phyloP scores from a whole-genome alignment of 2,888 invertebrate species.

The Orgyia antiqua region DNA sequence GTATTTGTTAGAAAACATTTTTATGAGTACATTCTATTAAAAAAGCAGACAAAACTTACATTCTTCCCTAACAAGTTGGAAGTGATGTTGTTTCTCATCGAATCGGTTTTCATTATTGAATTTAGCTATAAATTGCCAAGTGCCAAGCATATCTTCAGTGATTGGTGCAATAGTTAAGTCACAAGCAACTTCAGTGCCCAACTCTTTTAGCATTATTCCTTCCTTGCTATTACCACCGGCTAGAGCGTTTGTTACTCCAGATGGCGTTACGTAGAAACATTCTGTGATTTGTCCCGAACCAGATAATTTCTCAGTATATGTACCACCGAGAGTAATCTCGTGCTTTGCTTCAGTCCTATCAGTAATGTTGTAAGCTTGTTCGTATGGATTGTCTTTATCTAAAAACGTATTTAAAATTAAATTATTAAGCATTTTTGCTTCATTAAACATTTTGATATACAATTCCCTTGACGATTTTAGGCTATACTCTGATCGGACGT shows the following conservation, averaged over 20 bases:
- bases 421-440: not conserved
- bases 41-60: slow-evolving; percentile 23
- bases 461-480: no score
- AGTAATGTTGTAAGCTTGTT: slow-evolving; percentile 33
- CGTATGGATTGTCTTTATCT: slow-evolving; percentile 2
- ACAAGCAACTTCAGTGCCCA: slow-evolving; percentile 15
- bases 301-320: slow-evolving; percentile 15
- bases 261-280: slow-evolving; percentile 21
- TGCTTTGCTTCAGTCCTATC: slow-evolving; percentile 11
- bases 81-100: slow-evolving; percentile 24
- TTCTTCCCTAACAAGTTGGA: slow-evolving; percentile 32
- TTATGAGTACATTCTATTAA: no score
- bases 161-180: slow-evolving; percentile 19
- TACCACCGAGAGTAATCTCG: slow-evolving; percentile 22
- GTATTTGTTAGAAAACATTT: not conserved
- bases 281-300: slow-evolving; percentile 17
- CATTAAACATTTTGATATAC: no score
- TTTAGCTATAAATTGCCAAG: slow-evolving; percentile 38
- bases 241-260: slow-evolving; percentile 11
- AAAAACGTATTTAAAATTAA: not conserved
- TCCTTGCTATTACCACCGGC: slow-evolving; percentile 3
- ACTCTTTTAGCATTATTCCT: slow-evolving; percentile 18
- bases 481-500: no score
- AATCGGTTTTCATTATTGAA: slow-evolving; percentile 30
- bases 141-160: slow-evolving; percentile 27